Evolutionary conservation across 2,113 vertebrate species (phyloP).

Genomic region (Bufo gargarizans): DNA sequence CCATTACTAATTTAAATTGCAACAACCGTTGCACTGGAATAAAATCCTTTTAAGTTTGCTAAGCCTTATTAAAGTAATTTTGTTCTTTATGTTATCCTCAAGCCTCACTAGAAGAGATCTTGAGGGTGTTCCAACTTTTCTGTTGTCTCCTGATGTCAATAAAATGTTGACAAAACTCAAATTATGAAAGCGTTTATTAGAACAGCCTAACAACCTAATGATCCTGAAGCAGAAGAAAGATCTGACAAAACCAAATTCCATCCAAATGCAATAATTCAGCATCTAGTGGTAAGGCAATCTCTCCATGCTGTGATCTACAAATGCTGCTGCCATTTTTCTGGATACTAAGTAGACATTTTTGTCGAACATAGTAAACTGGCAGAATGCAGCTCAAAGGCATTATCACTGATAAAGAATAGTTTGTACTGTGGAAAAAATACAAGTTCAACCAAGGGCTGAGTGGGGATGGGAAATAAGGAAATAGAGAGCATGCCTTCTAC

Average conservation of each 20-base stretch:
- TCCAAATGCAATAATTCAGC: not conserved
- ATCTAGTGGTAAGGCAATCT: too few species aligned
- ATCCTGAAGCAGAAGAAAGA: not conserved
- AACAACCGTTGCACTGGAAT: conserved; percentile 39
- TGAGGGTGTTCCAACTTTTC: conserved; percentile 1
- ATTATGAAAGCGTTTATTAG: not conserved
- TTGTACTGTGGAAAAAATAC: too few species aligned
- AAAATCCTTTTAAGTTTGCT: conserved; percentile 39
- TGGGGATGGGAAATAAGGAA: too few species aligned
- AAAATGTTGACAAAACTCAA: not conserved
- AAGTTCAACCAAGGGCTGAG: too few species aligned
- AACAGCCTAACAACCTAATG: not conserved
- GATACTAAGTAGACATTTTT: too few species aligned
- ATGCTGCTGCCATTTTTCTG: too few species aligned
- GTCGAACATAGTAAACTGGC: too few species aligned
- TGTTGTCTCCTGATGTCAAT: not conserved
- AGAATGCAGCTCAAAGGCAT: too few species aligned
- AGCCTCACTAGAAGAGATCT: not conserved
- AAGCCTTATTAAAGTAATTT: conserved; percentile 48
- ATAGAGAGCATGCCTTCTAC: too few species aligned
- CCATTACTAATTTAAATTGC: conserved; percentile 52
- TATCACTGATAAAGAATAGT: too few species aligned
- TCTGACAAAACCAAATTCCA: not conserved
- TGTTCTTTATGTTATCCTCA: conserved; percentile 23
- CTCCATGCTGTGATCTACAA: too few species aligned